Evolutionary conservation across 2,797 vertebrate genomes (phyloP).

Genomic region (Bradypodion pumilum): DNA sequence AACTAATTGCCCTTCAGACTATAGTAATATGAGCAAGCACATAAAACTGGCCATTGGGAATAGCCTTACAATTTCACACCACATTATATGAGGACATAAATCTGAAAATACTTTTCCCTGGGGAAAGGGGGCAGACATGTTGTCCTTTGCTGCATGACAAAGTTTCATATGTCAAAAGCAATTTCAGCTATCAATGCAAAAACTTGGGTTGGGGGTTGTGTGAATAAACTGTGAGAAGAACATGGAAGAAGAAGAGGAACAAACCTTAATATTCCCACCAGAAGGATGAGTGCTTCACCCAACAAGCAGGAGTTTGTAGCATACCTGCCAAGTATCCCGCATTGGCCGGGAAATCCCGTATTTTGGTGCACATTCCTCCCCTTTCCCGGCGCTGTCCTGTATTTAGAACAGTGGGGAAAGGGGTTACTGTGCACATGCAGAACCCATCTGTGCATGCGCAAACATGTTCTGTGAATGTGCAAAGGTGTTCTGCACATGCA

Average conservation of each 20-base stretch:
- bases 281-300: not conserved
- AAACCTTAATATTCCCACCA: slow-evolving; percentile 27
- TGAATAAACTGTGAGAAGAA: slow-evolving; percentile 24
- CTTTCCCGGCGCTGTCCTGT: too few species aligned
- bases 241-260: slow-evolving; percentile 14
- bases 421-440: too few species aligned
- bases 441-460: too few species aligned
- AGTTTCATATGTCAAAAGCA: not conserved
- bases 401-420: too few species aligned
- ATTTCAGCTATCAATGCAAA: not conserved
- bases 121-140: not conserved
- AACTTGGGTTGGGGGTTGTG: not conserved
- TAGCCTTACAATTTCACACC: slow-evolving; percentile 22
- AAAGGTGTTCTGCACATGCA: too few species aligned
- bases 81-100: slow-evolving; percentile 21
- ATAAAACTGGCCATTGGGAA: slow-evolving; percentile 26
- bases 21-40: slow-evolving; percentile 20
- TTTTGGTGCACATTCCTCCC: too few species aligned
- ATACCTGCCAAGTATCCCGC: too few species aligned
- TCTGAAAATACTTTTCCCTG: slow-evolving; percentile 6
- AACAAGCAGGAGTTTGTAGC: slow-evolving; percentile 8
- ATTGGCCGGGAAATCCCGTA: too few species aligned
- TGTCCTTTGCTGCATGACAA: not conserved
- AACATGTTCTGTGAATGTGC: too few species aligned
- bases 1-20: slow-evolving; percentile 27